A percentile compares a stretch with the other conserved stretches of the same genome.
Conservation (phyloP, 1,140 invertebrate species). For the Nymphalis io region DNA sequence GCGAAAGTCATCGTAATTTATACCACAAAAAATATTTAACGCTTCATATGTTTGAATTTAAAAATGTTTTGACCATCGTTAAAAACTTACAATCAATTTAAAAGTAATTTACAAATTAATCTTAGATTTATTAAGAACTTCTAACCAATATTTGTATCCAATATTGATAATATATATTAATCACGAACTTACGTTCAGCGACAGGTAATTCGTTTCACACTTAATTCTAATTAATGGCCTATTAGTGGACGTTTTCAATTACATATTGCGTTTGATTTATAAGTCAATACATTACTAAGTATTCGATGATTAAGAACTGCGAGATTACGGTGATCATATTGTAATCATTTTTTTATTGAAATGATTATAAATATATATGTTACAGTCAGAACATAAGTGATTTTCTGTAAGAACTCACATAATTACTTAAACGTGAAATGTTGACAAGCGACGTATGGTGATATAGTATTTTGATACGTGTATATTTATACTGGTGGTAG, state of each 20-base stretch:
- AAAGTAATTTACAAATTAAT: conserved; percentile 22
- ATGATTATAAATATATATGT: neutral
- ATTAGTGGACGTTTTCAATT: conserved; percentile 72
- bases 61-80: neutral
- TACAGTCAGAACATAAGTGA: too few relatives aligned
- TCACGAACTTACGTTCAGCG: conserved; percentile 36
- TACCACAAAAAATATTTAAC: neutral
- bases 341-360: conserved; percentile 8
- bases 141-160: conserved; percentile 2
- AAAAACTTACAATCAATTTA: conserved; percentile 16
- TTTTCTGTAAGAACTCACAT: too few relatives aligned
- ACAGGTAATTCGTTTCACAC: conserved; percentile 59
- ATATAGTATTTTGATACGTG: too few relatives aligned
- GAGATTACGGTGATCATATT: conserved; percentile 4
- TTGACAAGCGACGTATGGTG: too few relatives aligned
- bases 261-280: conserved; percentile 65
- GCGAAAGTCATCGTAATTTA: too few relatives aligned
- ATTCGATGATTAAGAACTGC: conserved; percentile 19
- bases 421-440: too few relatives aligned
- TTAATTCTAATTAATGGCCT: conserved; percentile 72
- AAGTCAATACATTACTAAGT: conserved; percentile 35
- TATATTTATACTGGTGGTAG: too few relatives aligned
- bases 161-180: conserved; percentile 43
- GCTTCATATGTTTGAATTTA: neutral
- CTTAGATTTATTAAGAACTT: conserved; percentile 19